Evolutionary conservation across 2,797 vertebrate species (phyloP), one percentile per base, ranked within the genome.

Genomic region (Melanotaenia parkinsoni): DNA sequence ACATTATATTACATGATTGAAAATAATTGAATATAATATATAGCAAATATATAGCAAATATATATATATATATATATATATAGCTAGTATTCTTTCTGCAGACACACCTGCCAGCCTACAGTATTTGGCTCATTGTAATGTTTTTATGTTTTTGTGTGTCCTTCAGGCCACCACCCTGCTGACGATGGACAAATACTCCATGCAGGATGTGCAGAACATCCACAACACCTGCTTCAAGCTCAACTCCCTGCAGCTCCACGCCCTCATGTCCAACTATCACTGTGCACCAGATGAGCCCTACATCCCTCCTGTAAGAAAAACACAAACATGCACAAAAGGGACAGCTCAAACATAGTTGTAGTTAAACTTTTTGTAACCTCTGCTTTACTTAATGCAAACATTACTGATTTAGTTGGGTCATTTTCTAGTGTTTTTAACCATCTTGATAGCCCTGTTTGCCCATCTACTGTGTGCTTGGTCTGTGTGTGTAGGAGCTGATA

Each of bases 221-320:
- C 97, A 96, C 82, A 99, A 97, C 89, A 98, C 98, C 77, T 99
- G 98, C 94, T 99, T 99, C 89, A 99, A 99, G 87, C 92, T 99
- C 82, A 99, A 99, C 90, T 99, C 98, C 1, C 90, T 99, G 81
- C 98, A 99, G 82, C 96, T 99, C 0, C 96, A 98, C 28, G 98
- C 97, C 45, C 92, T 99, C 72, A 87, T 99, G 88, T 96, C 95
- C 84, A 99, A 98, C 91, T 99, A 99, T 80, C 97, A 99, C 91
- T 98, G 97, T 84, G 98, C 98, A 33, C 96, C 97, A 0, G 97
- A 98, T 32, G 98, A 99, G 92, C 98, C 98, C 3, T 97, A 96
- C 82, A 96, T 99, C 73, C 98, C 97, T 5, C 94, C 96, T 43
- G 98, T 99, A 90, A 95, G 95, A 91, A 4, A 13, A 30, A 47